Conservation (phyloP, 2,797 vertebrate species). For the Sebastes paucispinis region DNA sequence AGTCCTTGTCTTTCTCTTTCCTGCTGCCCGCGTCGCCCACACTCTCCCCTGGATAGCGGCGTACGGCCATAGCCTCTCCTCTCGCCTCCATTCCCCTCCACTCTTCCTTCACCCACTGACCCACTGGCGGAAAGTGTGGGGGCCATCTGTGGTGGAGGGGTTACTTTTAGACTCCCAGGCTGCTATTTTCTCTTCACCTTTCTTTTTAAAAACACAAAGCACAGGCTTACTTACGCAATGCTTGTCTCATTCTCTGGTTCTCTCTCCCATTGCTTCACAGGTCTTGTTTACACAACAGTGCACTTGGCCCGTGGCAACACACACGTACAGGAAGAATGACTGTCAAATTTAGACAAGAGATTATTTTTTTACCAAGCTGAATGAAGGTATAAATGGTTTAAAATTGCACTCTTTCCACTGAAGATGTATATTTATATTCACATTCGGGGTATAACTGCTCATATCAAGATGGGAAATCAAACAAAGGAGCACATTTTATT, state of each 20-base stretch:
- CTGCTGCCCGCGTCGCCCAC: constrained; percentile 76
- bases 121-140: constrained; percentile 85
- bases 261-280: constrained; percentile 44
- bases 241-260: constrained; percentile 40
- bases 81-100: constrained; percentile 63
- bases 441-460: background rate
- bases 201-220: constrained; percentile 30
- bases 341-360: constrained; percentile 31
- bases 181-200: constrained; percentile 79
- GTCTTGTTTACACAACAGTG: constrained; percentile 63
- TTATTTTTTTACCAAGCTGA: background rate
- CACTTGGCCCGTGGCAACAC: constrained; percentile 31
- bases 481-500: background rate
- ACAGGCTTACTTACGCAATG: constrained; percentile 67
- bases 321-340: constrained; percentile 37
- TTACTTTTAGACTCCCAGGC: constrained; percentile 80
- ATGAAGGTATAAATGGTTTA: background rate
- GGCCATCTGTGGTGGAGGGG: constrained; percentile 71
- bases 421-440: background rate
- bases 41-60: constrained; percentile 73
- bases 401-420: background rate
- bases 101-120: constrained; percentile 82
- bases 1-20: constrained; percentile 78
- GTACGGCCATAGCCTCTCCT: constrained; percentile 64
- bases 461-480: background rate